A percentile compares a stretch with the other conserved stretches of the same genome.
Conservation (phyloP, 2,888 invertebrate genomes). For the Bellardia pandia region DNA sequence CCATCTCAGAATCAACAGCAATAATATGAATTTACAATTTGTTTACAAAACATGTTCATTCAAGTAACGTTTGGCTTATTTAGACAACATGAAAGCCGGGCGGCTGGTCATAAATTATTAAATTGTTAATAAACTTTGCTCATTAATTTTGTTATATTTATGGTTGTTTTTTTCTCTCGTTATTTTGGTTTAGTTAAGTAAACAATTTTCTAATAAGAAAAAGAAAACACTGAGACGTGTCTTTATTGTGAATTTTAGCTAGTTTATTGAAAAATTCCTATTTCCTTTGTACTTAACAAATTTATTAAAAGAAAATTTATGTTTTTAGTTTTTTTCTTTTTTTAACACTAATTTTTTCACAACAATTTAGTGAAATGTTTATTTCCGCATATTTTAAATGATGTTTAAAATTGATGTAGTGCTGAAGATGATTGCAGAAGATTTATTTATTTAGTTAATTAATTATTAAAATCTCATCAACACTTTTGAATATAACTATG, state of each 20-base stretch:
- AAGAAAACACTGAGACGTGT: not conserved
- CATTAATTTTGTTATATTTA: not conserved
- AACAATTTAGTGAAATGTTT: not conserved
- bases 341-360: conserved; percentile 3
- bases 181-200: conserved; percentile 25
- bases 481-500: not conserved
- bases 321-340: not conserved
- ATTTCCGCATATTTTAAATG: conserved; percentile 51
- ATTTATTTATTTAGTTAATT: conserved; percentile 1
- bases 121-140: conserved; percentile 45
- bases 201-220: conserved; percentile 13
- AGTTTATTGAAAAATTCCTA: not conserved
- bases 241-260: not conserved
- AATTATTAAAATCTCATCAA: conserved; percentile 22
- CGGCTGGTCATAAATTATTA: conserved; percentile 37
- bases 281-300: not conserved
- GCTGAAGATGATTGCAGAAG: conserved; percentile 36
- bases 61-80: not conserved
- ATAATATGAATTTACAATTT: conserved; percentile 50
- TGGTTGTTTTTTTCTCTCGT: not conserved
- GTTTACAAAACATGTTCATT: conserved; percentile 41
- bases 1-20: not conserved
- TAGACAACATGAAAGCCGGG: no score
- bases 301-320: not conserved
- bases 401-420: conserved; percentile 9